Evolutionary conservation across 2,888 invertebrate species (phyloP).

Genomic region (Tenthredo scrophulariae): DNA sequence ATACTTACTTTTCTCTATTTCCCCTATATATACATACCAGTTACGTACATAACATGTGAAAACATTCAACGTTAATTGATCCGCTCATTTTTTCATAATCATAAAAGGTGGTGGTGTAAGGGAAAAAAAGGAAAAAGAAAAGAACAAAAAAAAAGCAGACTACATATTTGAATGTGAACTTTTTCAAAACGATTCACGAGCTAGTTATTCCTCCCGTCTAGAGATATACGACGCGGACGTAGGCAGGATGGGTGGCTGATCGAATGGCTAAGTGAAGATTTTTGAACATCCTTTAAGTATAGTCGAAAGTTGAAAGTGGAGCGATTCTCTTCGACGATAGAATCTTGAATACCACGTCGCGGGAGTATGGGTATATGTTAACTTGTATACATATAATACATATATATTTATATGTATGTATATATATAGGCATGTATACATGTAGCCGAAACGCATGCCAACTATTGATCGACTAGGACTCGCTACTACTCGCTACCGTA

Average conservation of each 20-base stretch:
- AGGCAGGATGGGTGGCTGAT: background rate
- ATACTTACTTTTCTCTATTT: slow-evolving; percentile 56
- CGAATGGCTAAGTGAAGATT: slow-evolving; percentile 2
- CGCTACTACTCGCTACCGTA: slow-evolving; percentile 38
- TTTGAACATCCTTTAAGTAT: slow-evolving; percentile 21
- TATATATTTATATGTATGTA: slow-evolving; percentile 41
- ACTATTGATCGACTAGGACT: slow-evolving; percentile 52
- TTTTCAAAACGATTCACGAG: background rate
- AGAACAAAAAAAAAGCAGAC: background rate
- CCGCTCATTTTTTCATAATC: too few species aligned
- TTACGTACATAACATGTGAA: too few species aligned
- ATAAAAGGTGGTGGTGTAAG: too few species aligned
- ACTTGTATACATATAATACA: slow-evolving; percentile 46
- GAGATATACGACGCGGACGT: background rate
- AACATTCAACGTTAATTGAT: too few species aligned
- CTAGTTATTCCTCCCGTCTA: background rate
- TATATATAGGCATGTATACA: slow-evolving; percentile 55
- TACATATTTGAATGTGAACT: background rate
- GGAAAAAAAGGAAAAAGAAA: too few species aligned
- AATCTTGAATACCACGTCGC: slow-evolving; percentile 43
- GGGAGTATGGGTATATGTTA: background rate
- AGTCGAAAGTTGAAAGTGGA: slow-evolving; percentile 32
- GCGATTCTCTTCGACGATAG: slow-evolving; percentile 30
- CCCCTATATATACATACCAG: slow-evolving; percentile 14
- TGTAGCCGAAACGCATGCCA: slow-evolving; percentile 52